Evolutionary conservation across 2,113 vertebrate genomes (phyloP).

Genomic region (Vidua macroura): DNA sequence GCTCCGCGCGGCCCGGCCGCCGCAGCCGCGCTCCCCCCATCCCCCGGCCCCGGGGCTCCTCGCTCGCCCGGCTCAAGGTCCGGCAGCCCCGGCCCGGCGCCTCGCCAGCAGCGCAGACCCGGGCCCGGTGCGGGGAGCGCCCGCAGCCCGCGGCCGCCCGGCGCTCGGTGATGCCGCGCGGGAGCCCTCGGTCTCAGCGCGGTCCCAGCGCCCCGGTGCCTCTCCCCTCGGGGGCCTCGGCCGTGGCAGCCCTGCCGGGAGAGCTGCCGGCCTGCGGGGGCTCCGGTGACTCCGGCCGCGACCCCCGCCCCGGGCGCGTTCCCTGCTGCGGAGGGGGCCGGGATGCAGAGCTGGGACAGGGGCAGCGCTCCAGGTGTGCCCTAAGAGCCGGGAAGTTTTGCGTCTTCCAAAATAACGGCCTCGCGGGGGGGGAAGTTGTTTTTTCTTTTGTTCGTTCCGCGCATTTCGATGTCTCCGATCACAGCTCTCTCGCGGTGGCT

Average conservation of each 20-base stretch:
- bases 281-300: not conserved
- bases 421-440: not conserved
- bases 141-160: not conserved
- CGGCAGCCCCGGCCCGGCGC: not conserved
- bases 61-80: not conserved
- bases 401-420: not conserved
- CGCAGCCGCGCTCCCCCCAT: not conserved
- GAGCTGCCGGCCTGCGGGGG: not conserved
- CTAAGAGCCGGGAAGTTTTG: slow-evolving; percentile 31
- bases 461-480: not conserved
- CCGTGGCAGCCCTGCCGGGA: not conserved
- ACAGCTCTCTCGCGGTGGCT: not conserved
- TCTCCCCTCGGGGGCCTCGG: not conserved
- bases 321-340: not conserved
- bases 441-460: not conserved
- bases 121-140: not conserved
- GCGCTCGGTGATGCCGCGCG: not conserved
- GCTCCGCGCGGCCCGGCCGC: not conserved
- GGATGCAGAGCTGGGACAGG: not conserved
- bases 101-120: not conserved
- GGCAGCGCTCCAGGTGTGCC: not conserved
- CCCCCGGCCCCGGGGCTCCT: not conserved
- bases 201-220: not conserved
- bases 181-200: not conserved
- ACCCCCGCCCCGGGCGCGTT: not conserved